Percentiles rank a stretch among this genome's conserved stretches.
phyloP scores from a whole-genome alignment of 2,797 vertebrate species.

The Cynopterus sphinx region DNA sequence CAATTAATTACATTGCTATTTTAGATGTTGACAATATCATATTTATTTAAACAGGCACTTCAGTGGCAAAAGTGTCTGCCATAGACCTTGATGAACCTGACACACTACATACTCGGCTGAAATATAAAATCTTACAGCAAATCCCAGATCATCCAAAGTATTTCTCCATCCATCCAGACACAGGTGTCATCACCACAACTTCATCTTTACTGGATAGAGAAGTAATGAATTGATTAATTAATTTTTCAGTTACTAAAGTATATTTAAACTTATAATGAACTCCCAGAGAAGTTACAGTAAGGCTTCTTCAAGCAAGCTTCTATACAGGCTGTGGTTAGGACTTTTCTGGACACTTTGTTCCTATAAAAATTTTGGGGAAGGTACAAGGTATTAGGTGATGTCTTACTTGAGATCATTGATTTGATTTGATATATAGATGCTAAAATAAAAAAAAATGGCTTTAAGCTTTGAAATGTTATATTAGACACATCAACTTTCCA shows the following conservation, averaged over 20 bases:
- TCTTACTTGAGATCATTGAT: not conserved
- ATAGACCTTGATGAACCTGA: slow-evolving; percentile 87
- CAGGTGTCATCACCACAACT: slow-evolving; percentile 86
- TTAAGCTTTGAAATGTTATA: not conserved
- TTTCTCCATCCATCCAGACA: slow-evolving; percentile 85
- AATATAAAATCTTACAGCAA: slow-evolving; percentile 86
- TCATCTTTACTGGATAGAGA: slow-evolving; percentile 90
- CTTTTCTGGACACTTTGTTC: not conserved
- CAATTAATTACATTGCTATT: not conserved
- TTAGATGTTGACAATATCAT: not conserved
- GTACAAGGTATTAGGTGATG: not conserved
- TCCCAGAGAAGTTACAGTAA: not conserved
- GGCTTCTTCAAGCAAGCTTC: not conserved
- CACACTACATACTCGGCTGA: slow-evolving; percentile 86
- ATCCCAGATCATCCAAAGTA: slow-evolving; percentile 66
- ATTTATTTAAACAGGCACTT: slow-evolving; percentile 83
- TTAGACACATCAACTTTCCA: not conserved
- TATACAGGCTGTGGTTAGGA: no score
- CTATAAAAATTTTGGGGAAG: not conserved
- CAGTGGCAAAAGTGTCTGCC: slow-evolving; percentile 87
- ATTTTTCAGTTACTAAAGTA: not conserved
- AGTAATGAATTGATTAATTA: slow-evolving; percentile 87
- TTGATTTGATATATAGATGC: not conserved
- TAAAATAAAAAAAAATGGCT: not conserved
- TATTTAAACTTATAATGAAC: not conserved